Conservation (phyloP, 2,888 invertebrate genomes). For the Geotrupes spiniger region DNA sequence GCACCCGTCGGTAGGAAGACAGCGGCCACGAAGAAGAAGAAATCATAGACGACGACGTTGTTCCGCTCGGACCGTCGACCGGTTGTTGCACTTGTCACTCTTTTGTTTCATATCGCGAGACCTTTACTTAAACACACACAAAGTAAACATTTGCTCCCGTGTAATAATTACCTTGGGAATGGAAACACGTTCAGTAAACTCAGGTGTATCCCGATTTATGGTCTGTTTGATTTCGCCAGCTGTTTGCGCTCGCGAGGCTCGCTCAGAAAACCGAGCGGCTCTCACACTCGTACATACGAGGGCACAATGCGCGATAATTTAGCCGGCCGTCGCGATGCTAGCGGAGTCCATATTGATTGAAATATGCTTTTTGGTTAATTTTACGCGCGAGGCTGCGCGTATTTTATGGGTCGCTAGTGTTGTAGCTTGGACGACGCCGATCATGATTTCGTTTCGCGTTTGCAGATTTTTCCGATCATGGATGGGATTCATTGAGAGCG, state of each 20-base stretch:
- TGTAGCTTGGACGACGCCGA: too few species aligned
- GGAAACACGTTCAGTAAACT: conserved; percentile 40
- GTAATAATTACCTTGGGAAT: conserved; percentile 48
- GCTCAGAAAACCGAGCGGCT: background rate
- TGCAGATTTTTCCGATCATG: too few species aligned
- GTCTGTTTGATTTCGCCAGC: conserved; percentile 24
- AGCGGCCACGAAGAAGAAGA: background rate
- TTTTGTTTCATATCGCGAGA: conserved; percentile 48
- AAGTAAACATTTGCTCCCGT: conserved; percentile 47
- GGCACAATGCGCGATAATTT: background rate
- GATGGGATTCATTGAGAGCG: too few species aligned
- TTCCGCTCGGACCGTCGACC: conserved; percentile 39
- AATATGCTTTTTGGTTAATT: too few species aligned
- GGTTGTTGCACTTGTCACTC: conserved; percentile 50
- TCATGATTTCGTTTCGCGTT: too few species aligned
- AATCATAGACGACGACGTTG: background rate
- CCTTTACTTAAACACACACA: conserved; percentile 42
- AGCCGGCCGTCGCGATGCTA: too few species aligned
- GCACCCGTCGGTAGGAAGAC: background rate
- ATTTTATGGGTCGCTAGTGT: too few species aligned
- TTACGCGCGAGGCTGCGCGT: too few species aligned
- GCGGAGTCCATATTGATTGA: too few species aligned
- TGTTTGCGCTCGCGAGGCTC: background rate
- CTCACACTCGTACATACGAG: background rate
- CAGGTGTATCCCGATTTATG: conserved; percentile 36